Evolutionary conservation across 2,113 vertebrate genomes (phyloP).

Genomic region (Cairina moschata): DNA sequence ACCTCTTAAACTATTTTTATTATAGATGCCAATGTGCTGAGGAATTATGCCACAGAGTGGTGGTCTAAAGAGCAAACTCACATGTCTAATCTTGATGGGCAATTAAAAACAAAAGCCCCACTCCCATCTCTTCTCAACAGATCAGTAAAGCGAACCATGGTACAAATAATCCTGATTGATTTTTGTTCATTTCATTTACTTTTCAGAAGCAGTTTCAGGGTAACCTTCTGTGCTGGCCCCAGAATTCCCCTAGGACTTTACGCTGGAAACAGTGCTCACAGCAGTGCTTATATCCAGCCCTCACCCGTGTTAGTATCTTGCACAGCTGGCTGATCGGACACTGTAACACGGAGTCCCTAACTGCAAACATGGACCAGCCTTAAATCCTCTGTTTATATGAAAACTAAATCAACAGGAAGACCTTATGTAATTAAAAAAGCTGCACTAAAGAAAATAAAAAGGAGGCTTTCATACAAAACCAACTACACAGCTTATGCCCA

Average conservation of each 20-base stretch:
- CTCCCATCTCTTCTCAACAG: background rate
- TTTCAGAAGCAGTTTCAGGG: background rate
- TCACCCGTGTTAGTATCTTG: background rate
- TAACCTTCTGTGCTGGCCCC: background rate
- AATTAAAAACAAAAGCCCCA: background rate
- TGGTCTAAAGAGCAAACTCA: background rate
- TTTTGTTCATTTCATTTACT: background rate
- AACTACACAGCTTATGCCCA: background rate
- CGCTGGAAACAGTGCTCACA: background rate
- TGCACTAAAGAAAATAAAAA: background rate
- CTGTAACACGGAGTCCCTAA: background rate
- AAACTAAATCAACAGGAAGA: background rate
- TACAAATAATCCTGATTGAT: accelerated
- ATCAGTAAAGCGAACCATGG: background rate
- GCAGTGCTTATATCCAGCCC: background rate
- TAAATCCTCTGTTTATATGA: background rate
- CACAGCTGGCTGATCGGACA: background rate
- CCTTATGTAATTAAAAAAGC: background rate
- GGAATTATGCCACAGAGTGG: background rate
- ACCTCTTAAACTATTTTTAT: background rate
- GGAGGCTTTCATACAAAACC: background rate
- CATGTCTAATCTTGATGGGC: background rate
- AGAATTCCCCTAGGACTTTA: background rate
- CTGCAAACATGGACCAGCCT: background rate
- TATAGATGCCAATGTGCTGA: background rate